Evolutionary conservation across 2,113 vertebrate species (phyloP).

Genomic region (Spilogale gracilis): DNA sequence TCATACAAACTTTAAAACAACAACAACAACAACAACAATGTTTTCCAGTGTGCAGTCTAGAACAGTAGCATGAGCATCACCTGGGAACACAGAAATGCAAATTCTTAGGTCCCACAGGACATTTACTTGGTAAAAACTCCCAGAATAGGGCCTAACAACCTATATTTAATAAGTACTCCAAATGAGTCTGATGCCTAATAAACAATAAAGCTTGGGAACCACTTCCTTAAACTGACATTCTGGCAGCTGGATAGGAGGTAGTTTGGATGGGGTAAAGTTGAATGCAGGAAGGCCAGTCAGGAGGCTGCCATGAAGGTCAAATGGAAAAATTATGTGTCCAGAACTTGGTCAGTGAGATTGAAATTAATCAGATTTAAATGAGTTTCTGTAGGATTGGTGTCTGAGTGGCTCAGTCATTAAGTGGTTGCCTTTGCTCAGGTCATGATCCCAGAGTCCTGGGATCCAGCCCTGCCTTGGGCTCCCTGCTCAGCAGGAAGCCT

Average conservation of each 20-base stretch:
- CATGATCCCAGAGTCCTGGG: no score
- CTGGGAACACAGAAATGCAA: neutral
- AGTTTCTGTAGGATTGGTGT: neutral
- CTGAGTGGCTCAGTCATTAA: no score
- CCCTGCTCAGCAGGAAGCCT: no score
- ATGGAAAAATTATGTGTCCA: neutral
- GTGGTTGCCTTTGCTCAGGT: no score
- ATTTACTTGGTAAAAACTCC: neutral
- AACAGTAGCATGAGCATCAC: neutral
- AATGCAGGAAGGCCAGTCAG: neutral
- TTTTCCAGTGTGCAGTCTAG: neutral
- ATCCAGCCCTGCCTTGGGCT: no score
- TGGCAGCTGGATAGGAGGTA: neutral
- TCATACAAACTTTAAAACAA: neutral
- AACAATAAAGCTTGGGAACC: neutral
- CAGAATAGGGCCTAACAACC: neutral
- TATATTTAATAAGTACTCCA: neutral
- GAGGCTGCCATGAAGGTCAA: neutral
- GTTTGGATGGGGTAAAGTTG: neutral
- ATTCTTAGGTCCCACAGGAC: neutral
- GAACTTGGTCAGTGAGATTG: neutral
- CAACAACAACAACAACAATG: no score
- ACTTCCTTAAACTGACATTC: neutral
- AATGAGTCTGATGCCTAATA: neutral
- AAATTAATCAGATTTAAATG: neutral